phyloP scores from a whole-genome alignment of 2,113 vertebrate genomes.

The Sapayoa aenigma region DNA sequence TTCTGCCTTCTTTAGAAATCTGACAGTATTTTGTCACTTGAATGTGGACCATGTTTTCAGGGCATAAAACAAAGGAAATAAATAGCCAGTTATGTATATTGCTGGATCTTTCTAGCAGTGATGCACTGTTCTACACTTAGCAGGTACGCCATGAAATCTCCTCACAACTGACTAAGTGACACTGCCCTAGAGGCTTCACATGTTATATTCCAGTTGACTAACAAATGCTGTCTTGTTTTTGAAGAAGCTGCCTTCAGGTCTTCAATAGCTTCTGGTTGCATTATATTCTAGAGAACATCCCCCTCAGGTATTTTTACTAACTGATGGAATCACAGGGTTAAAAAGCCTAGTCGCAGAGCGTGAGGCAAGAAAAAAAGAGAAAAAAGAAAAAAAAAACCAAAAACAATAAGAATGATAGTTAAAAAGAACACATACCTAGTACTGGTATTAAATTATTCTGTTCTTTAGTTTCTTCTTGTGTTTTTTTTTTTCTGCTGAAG shows the following conservation, averaged over 20 bases:
- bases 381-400: rapidly evolving
- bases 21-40: not conserved
- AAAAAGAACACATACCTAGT: not conserved
- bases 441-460: not conserved
- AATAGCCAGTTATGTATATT: not conserved
- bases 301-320: not conserved
- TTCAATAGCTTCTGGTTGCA: not conserved
- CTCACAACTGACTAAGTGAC: not conserved
- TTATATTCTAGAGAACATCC: not conserved
- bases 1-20: not conserved
- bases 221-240: conserved; percentile 21
- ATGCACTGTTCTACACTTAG: not conserved
- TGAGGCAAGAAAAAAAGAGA: rapidly evolving
- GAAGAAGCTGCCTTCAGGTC: not conserved
- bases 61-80: not conserved
- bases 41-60: not conserved
- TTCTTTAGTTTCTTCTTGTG: not conserved
- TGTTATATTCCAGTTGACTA: not conserved
- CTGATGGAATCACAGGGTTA: not conserved
- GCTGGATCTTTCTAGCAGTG: not conserved
- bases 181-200: not conserved
- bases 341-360: not conserved
- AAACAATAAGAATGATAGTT: not conserved
- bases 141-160: not conserved
- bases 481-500: not conserved